A percentile compares a stretch with the other conserved stretches of the same genome.
These are phyloP conservation scores for Trachelus iudaicus DNA, from an alignment of 2,888 invertebrate species.

Conservation along the genomic window DNA sequence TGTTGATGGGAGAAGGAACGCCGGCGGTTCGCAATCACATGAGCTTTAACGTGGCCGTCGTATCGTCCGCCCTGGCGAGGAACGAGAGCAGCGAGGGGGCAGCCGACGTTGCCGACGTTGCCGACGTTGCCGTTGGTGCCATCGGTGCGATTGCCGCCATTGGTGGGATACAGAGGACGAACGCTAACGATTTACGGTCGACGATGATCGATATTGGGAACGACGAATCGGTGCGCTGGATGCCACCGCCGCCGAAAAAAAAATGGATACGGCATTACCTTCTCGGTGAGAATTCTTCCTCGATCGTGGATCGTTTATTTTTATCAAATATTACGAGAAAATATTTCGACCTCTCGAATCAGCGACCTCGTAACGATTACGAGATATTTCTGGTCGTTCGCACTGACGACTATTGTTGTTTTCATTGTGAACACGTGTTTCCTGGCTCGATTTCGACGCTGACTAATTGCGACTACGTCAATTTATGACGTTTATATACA, in stretches of 20 bases:
- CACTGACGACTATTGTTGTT: not conserved
- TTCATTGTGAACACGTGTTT: not conserved
- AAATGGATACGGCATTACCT: conserved; percentile 79
- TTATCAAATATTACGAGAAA: not conserved
- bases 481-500: not conserved
- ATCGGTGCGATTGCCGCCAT: conserved; percentile 12
- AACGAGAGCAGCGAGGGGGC: conserved; percentile 22
- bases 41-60: conserved; percentile 36
- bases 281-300: conserved; percentile 65
- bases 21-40: conserved; percentile 43
- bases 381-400: not conserved
- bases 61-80: not conserved
- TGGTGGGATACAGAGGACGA: conserved; percentile 16
- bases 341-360: conserved; percentile 2
- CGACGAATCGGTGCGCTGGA: conserved; percentile 47
- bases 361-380: not conserved
- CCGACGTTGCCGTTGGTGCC: conserved; percentile 19
- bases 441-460: not conserved
- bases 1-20: conserved; percentile 56
- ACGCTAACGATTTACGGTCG: conserved; percentile 36
- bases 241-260: conserved; percentile 76
- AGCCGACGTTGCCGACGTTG: conserved; percentile 28
- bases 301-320: not conserved
- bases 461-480: not conserved
- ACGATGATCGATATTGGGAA: conserved; percentile 41